A percentile compares a stretch with the other conserved stretches of the same genome.
These are phyloP conservation scores for Phylloscopus trochilus DNA, from an alignment of 2,113 vertebrate species.

Conservation along the genomic window DNA sequence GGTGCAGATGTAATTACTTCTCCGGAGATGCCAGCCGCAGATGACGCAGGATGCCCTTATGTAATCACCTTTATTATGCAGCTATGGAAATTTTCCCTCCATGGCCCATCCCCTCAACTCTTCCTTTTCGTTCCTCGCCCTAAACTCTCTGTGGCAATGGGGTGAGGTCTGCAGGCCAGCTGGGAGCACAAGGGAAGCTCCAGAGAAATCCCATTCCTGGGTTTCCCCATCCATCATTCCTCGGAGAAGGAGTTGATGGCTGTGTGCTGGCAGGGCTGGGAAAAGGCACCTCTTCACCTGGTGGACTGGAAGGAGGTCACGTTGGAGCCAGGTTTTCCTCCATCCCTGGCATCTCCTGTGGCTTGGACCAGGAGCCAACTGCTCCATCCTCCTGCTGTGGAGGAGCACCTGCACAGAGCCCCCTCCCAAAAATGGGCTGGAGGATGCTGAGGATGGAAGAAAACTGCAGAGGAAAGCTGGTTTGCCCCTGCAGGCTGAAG, in stretches of 20 bases:
- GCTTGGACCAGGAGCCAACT: neutral
- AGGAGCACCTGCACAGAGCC: neutral
- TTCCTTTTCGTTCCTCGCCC: neutral
- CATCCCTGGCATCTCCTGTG: neutral
- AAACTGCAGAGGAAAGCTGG: neutral
- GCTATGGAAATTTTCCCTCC: conserved; percentile 7
- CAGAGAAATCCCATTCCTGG: neutral
- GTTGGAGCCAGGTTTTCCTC: neutral
- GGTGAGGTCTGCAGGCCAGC: neutral
- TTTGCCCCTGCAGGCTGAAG: neutral
- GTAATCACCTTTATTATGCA: conserved; percentile 22
- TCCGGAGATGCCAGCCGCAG: conserved; percentile 43
- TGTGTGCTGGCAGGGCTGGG: neutral
- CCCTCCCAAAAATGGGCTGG: neutral
- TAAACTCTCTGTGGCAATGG: neutral
- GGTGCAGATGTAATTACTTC: conserved; percentile 56
- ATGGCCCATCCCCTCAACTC: neutral
- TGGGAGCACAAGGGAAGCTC: neutral
- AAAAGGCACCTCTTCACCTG: neutral
- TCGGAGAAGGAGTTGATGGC: neutral
- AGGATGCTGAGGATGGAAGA: neutral
- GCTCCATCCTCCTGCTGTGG: neutral
- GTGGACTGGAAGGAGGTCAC: neutral
- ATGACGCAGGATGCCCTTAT: conserved; percentile 48
- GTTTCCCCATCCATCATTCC: accelerated